Conservation (phyloP, 2,113 vertebrate species). For the Calidris pugnax region DNA sequence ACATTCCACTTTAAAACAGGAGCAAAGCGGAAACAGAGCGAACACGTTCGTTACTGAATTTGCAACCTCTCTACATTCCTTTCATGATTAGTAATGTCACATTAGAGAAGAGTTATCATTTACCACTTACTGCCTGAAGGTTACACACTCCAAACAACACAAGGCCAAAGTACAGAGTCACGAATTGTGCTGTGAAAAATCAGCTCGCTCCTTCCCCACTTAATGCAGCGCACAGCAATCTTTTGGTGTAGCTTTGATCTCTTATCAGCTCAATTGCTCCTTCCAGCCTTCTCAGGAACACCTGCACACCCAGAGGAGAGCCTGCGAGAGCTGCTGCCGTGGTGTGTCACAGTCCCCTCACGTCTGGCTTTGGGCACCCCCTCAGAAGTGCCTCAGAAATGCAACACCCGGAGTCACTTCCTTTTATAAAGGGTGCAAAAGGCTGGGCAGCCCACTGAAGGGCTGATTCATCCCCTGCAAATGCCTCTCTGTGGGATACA, state of each 20-base stretch:
- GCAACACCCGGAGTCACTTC: not conserved
- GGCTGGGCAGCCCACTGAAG: not conserved
- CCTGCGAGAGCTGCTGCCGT: not conserved
- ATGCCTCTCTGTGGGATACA: not conserved
- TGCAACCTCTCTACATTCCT: slow-evolving; percentile 47
- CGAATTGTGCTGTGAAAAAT: not conserved
- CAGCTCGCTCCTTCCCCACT: not conserved
- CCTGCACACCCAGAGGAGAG: not conserved
- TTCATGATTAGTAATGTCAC: slow-evolving; percentile 5
- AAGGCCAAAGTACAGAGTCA: slow-evolving; percentile 50
- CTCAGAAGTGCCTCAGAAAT: not conserved
- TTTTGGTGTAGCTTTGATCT: slow-evolving; percentile 27
- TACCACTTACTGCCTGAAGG: slow-evolving; percentile 40
- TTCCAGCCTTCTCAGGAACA: not conserved
- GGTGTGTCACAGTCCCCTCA: not conserved
- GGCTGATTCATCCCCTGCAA: not conserved
- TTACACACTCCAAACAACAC: slow-evolving; percentile 43
- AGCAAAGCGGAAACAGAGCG: not conserved
- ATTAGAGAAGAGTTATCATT: slow-evolving; percentile 41
- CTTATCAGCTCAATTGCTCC: slow-evolving; percentile 26
- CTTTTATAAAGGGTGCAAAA: not conserved
- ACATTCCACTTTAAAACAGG: not conserved
- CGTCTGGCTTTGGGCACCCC: not conserved
- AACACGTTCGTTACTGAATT: not conserved
- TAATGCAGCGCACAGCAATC: not conserved